Conservation (phyloP, 1,140 invertebrate genomes). For the Aphaenogaster ashmeadi region DNA sequence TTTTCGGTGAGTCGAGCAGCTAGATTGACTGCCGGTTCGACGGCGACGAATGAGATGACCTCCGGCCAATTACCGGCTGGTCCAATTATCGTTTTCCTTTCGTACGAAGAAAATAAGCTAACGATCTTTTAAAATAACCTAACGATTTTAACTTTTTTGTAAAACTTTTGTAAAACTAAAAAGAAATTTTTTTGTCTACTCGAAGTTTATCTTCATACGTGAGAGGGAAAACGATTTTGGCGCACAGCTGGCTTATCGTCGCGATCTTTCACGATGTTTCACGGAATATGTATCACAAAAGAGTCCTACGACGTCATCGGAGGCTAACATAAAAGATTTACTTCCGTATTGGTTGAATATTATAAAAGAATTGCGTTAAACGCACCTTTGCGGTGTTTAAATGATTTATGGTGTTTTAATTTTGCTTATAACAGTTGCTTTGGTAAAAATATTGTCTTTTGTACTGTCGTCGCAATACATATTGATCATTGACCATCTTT, state of each 20-base stretch:
- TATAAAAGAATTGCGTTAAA: not conserved
- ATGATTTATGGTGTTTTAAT: not conserved
- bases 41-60: constrained; percentile 25
- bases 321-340: not conserved
- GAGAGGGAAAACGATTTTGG: constrained; percentile 23
- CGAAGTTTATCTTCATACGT: not conserved
- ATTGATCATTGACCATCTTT: not conserved
- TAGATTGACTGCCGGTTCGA: constrained; percentile 70
- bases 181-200: not conserved
- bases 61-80: constrained; percentile 51
- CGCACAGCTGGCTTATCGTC: not conserved
- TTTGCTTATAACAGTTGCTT: not conserved
- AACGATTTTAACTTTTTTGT: not conserved
- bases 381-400: not conserved
- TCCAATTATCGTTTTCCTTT: constrained; percentile 43
- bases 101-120: not conserved
- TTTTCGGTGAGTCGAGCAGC: constrained; percentile 94
- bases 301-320: not conserved
- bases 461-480: too few relatives aligned
- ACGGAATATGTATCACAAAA: constrained; percentile 14
- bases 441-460: not conserved
- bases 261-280: constrained; percentile 53
- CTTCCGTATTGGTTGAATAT: not conserved
- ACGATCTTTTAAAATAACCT: not conserved
- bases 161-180: not conserved